Base-by-base conservation (phyloP, 1,140 invertebrate genomes). In the Drosophila leontia region DNA sequence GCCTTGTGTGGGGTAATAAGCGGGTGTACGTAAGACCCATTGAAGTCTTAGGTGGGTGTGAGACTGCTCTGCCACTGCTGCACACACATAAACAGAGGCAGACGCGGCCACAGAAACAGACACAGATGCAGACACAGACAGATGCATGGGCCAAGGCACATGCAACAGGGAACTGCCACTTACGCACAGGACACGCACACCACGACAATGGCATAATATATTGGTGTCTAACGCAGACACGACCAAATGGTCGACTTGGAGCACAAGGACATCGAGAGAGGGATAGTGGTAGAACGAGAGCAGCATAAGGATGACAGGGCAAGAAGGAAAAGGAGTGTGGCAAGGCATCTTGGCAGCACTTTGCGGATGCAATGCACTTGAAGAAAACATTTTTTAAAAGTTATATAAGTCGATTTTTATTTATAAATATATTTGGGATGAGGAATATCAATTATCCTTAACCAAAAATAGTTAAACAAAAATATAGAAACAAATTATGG, bases 121-220 rank as follows among this genome's bases (percentile, higher is more conserved):
- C 9, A 13, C 50, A 55, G 17, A 23, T 7, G 6, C 34, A 37
- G 9, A 51, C 48, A 50, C 48, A 17, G 53, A n/a, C 17, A 55
- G 34, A n/a, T 55, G 53, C 19, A 39, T 32, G 23, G 32, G 42
- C 42, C 44, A 37, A 35, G 29, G 50, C 42, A 53, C 42, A 68
- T 76, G 83, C 83, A 85, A 76, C 83, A 77, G 83, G 74, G 65
- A 81, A 69, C 63, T 59, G 55, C 50, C 44, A 78, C 63, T 53
- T 29, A 69, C 71, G 39, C 68, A 32, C 13, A 56, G 56, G 60
- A 47, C 74, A 65, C 60, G 58, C 58, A 55, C 50, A 78, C 81
- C 45, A 70, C 45, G 59, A 62, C 74, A 75, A 78, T 75, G 65
- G 51, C 78, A 79, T 79, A 85, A 87, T 84, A 87, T 88, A 87